Evolutionary conservation across 1,140 invertebrate genomes (phyloP), one percentile per base, ranked within the genome.

Genomic region (Heliconius himera): DNA sequence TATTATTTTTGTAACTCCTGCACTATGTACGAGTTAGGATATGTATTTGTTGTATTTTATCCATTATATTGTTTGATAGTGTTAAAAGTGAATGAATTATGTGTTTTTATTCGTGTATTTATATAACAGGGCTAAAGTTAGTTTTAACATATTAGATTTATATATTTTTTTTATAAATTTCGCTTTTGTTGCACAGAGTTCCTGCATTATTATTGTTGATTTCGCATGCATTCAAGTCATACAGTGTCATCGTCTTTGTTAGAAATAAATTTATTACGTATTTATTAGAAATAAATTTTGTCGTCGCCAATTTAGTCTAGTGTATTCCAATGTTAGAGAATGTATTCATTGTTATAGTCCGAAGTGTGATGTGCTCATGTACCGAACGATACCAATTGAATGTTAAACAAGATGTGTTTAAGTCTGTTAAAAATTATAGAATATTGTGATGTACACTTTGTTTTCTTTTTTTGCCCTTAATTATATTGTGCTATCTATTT

Each of bases 361-460:
- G 82, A 85, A 78, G 86, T 88, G 88, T 90, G 90, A 87, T 88
- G 86, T 87, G 85, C 88, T 89, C 85, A 85, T 88, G 85, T 89
- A 88, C 86, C 80, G 84, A 88, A 86, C 81, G 84, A 89, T 87
- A 90, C 85, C 85, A 89, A 87, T 88, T 90, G 79, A 92, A 89
- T 92, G 90, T 93, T 93, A 89, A 76, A 81, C 78, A 89, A 66
- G 26, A 90, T 90, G 90, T 94, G 92, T 93, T 94, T 92, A 91
- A 92, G 90, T 93, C 90, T 93, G 91, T 93, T 93, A 87, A 88
- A 88, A 88, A 88, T 88, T 89, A 89, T 90, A 93, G 88, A 93
- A 87, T 89, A 88, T 86, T 89, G 85, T 90, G 87, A 92, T 85
- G 78, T 78, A 83, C 76, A 20, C 66, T 46, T 46, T 79, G 84